Percentiles rank a stretch among this genome's conserved stretches.
phyloP scores from a whole-genome alignment of 2,113 vertebrate species.

The Lagopus leucura region DNA sequence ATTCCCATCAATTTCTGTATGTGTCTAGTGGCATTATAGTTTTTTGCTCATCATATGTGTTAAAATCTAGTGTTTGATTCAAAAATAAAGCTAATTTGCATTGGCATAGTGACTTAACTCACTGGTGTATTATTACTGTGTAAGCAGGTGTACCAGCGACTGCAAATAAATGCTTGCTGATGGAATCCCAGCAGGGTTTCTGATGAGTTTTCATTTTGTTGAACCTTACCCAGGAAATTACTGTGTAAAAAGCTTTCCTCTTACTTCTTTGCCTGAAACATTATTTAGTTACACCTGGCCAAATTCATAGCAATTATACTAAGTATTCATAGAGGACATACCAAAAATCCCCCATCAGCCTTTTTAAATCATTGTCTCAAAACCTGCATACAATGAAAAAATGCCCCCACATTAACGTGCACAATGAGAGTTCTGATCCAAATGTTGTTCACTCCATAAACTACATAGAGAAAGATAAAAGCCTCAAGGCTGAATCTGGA shows the following conservation, averaged over 20 bases:
- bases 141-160: conserved; percentile 81
- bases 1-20: neutral
- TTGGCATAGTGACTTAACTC: conserved; percentile 78
- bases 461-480: conserved; percentile 21
- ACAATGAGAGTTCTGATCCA: conserved; percentile 51
- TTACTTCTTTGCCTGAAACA: conserved; percentile 75
- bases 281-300: conserved; percentile 78
- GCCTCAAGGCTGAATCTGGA: conserved; percentile 44
- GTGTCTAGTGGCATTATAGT: conserved; percentile 7
- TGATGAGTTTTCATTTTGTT: conserved; percentile 82
- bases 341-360: conserved; percentile 61
- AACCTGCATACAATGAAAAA: conserved; percentile 6
- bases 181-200: conserved; percentile 83
- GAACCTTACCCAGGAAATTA: conserved; percentile 82
- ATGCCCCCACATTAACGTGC: conserved; percentile 36
- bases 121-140: conserved; percentile 79
- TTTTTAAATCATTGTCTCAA: conserved; percentile 51
- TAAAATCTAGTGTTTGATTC: conserved; percentile 67
- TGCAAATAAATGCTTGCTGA: conserved; percentile 83
- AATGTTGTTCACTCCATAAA: conserved; percentile 28
- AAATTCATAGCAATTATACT: conserved; percentile 72
- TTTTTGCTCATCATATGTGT: conserved; percentile 20
- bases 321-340: conserved; percentile 60
- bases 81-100: conserved; percentile 83
- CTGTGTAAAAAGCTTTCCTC: conserved; percentile 75